A percentile compares a stretch with the other conserved stretches of the same genome.
phyloP scores from a whole-genome alignment of 2,888 invertebrate genomes.

The Andricus quercusramuli region DNA sequence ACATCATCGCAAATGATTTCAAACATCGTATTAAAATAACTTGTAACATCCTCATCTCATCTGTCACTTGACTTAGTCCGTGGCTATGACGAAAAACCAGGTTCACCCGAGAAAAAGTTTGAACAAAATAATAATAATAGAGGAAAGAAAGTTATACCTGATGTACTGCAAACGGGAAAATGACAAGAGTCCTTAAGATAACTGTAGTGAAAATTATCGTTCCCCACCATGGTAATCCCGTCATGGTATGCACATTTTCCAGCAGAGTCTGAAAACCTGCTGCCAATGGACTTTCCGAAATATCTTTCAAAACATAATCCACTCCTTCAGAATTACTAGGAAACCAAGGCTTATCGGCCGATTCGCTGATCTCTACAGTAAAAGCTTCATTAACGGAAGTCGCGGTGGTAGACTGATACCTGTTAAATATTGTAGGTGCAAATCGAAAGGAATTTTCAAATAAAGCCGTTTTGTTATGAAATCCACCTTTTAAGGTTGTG shows the following conservation, averaged over 20 bases:
- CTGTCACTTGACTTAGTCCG: too few species aligned
- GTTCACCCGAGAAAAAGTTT: too few species aligned
- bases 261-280: not conserved
- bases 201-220: constrained; percentile 10
- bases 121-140: too few species aligned
- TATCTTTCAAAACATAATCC: not conserved
- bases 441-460: not conserved
- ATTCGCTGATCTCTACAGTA: not conserved
- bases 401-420: not conserved
- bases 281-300: constrained; percentile 2
- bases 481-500: not conserved
- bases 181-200: not conserved
- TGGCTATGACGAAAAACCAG: too few species aligned
- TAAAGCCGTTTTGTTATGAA: not conserved
- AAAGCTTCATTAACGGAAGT: not conserved
- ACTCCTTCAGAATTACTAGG: not conserved
- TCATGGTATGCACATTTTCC: not conserved
- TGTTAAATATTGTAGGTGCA: not conserved
- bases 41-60: too few species aligned
- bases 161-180: not conserved
- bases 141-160: not conserved
- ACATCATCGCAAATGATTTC: too few species aligned
- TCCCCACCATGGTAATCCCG: constrained; percentile 27
- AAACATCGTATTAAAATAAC: too few species aligned
- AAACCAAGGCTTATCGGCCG: not conserved